Conservation (phyloP, 2,113 vertebrate genomes). For the Scalopus aquaticus region DNA sequence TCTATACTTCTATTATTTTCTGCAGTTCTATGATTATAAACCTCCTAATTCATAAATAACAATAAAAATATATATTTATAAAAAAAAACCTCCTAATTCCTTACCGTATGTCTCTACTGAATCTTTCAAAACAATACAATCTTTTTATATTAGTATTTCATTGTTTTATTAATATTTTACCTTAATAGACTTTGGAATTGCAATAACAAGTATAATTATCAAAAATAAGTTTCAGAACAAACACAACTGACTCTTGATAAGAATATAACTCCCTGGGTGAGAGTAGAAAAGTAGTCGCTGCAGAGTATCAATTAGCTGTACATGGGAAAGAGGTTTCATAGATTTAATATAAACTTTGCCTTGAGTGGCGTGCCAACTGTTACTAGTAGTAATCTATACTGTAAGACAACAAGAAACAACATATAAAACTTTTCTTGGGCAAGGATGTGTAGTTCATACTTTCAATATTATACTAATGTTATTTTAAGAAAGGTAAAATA, state of each 20-base stretch:
- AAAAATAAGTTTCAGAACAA: slow-evolving; percentile 1
- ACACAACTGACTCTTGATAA: neutral
- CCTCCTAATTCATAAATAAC: neutral
- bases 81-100: neutral
- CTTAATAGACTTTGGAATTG: neutral
- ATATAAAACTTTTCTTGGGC: neutral
- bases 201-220: neutral
- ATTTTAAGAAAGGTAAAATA: neutral
- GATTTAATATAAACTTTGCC: neutral
- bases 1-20: neutral
- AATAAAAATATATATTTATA: too few species aligned
- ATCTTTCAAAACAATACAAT: slow-evolving; percentile 9
- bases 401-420: neutral
- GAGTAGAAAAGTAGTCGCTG: neutral
- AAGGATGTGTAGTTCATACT: neutral
- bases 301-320: neutral
- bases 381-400: neutral
- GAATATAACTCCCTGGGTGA: neutral
- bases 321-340: neutral
- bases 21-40: neutral
- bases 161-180: neutral
- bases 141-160: slow-evolving; percentile 3
- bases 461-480: slow-evolving; percentile 19
- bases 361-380: neutral
- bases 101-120: neutral